Conservation (phyloP, 2,113 vertebrate species). For the Rallus limicola region DNA sequence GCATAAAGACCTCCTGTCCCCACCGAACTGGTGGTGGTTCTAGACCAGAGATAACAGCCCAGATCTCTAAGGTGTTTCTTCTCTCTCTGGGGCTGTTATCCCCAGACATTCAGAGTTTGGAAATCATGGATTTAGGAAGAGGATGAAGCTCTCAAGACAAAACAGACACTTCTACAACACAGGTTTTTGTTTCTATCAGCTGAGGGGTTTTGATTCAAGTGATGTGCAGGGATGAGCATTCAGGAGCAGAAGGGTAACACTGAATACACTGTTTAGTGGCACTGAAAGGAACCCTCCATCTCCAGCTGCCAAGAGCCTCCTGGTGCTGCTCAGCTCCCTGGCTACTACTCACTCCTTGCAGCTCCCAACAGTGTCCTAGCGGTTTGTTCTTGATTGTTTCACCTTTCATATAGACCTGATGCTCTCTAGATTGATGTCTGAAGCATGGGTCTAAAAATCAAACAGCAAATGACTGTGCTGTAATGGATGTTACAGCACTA, state of each 20-base stretch:
- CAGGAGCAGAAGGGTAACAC: neutral
- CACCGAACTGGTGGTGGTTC: neutral
- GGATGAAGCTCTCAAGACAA: neutral
- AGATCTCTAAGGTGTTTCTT: neutral
- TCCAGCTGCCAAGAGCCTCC: neutral
- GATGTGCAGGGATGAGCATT: neutral
- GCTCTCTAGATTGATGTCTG: neutral
- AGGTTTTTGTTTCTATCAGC: neutral
- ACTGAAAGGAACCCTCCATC: neutral
- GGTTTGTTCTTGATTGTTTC: neutral
- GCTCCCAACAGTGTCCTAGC: neutral
- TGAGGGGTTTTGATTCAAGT: neutral
- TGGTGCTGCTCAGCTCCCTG: neutral
- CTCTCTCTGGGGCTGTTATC: neutral
- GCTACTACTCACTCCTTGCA: neutral
- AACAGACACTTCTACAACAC: neutral
- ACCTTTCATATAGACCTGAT: neutral
- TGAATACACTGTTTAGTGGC: neutral
- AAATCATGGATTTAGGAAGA: neutral
- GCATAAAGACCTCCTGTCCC: neutral
- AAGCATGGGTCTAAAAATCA: conserved; percentile 12
- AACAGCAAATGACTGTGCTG: neutral
- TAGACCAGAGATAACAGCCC: neutral
- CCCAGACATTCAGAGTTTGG: neutral
- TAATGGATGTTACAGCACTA: neutral